Evolutionary conservation across 2,888 invertebrate genomes (phyloP).

Genomic region (Plusia festucae): DNA sequence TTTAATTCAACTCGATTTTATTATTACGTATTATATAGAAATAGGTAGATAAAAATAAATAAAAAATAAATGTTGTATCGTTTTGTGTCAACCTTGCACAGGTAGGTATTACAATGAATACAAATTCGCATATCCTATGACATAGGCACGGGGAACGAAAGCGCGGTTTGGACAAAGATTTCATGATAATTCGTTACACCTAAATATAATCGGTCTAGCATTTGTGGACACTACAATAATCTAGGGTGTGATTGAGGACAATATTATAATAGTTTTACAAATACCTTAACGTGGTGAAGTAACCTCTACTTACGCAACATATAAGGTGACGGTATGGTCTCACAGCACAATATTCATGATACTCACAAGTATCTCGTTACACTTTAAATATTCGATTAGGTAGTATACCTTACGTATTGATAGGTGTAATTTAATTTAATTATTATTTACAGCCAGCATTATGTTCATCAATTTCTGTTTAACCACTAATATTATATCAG

Average conservation of each 20-base stretch:
- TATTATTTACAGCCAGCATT: slow-evolving; percentile 70
- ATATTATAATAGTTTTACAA: slow-evolving; percentile 55
- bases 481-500: slow-evolving; percentile 65
- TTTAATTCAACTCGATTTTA: slow-evolving; percentile 54
- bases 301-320: slow-evolving; percentile 64
- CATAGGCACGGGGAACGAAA: slow-evolving; percentile 22
- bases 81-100: slow-evolving; percentile 13
- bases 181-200: slow-evolving; percentile 34
- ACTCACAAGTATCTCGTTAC: slow-evolving; percentile 56
- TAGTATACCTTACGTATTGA: slow-evolving; percentile 70
- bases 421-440: slow-evolving; percentile 65
- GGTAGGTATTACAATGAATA: slow-evolving; percentile 34
- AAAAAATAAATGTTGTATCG: slow-evolving; percentile 5
- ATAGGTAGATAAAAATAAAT: slow-evolving; percentile 10
- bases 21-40: slow-evolving; percentile 16
- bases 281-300: slow-evolving; percentile 56
- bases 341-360: slow-evolving; percentile 74
- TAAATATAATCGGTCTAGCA: slow-evolving; percentile 55
- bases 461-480: slow-evolving; percentile 59
- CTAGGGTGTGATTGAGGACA: slow-evolving; percentile 58
- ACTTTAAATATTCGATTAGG: slow-evolving; percentile 55
- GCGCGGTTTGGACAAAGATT: slow-evolving; percentile 51
- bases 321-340: slow-evolving; percentile 71
- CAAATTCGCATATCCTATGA: slow-evolving; percentile 25
- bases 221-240: slow-evolving; percentile 56